These are phyloP conservation scores for Ophioderma brevispina DNA, from an alignment of 35 echinoderm and acorn worm genomes.

Conservation along the genomic window DNA sequence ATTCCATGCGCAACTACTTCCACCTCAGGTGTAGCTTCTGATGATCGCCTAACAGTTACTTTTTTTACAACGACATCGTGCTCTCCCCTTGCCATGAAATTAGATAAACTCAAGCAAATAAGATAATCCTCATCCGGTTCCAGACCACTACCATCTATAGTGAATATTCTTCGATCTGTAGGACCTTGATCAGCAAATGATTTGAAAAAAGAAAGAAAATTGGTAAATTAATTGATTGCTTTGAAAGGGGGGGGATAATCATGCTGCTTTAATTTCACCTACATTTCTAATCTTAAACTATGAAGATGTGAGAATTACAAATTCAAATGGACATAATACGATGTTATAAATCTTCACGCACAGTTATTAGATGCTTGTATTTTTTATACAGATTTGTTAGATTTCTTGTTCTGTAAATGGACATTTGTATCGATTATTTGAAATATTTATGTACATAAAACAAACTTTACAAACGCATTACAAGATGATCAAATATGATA, in stretches of 20 bases:
- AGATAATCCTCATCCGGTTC: not conserved
- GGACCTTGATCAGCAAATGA: not conserved
- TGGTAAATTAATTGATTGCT: not conserved
- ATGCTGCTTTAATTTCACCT: not conserved
- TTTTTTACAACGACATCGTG: too few species aligned
- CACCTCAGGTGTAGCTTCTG: constrained; percentile 50
- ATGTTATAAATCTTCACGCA: too few species aligned
- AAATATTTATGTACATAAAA: too few species aligned
- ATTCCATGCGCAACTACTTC: constrained; percentile 36
- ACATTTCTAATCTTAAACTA: not conserved
- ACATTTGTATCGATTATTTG: too few species aligned
- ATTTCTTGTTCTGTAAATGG: too few species aligned
- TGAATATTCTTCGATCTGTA: not conserved
- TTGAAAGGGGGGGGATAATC: not conserved
- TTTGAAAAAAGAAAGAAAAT: not conserved
- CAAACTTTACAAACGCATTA: too few species aligned
- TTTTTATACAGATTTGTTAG: too few species aligned
- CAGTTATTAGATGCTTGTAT: too few species aligned
- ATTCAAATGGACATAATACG: too few species aligned
- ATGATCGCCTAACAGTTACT: constrained; percentile 42
- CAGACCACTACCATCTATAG: not conserved
- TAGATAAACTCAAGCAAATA: not conserved
- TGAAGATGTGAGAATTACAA: too few species aligned
- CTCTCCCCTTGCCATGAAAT: not conserved
- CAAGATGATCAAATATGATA: too few species aligned